Base-by-base conservation (phyloP, 1,140 invertebrate genomes). In the Stegodyphus dumicola region DNA sequence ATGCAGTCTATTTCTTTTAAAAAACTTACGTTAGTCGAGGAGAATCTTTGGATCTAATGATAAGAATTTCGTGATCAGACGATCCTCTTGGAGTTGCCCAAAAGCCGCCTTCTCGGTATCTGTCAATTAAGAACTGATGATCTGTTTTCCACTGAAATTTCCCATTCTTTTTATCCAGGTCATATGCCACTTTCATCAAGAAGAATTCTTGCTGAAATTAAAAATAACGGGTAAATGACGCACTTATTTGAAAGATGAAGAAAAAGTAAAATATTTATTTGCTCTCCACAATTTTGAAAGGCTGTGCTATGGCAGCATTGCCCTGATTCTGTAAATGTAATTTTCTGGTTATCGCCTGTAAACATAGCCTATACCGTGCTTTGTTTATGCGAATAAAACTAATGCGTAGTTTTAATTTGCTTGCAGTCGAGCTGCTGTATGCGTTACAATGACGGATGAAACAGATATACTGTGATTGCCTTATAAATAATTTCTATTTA, bases 61-160 rank as follows among this genome's bases (percentile, higher is more conserved):
- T 6, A 7, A 73, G 70, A 15, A 73, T 73, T 11, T 73, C 70
- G 49, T 51, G 33, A 17, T 73, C 51, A 6, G 70, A 73, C 33
- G 70, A 73, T 9, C 70, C 70, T n/a, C 70, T 11, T 18, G 5
- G 48, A 13, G 48, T 15, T 11, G 18, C 3, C 11, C 33, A 15
- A 52, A 73, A 73, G 11, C 7, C 70, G 11, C 52, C 48, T 13
- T 73, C 48, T n/a, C 13, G 48, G 51, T 73, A 73, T 53, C 17
- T 73, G 33, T 73, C 70, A 11, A 73, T 52, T 53, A 73, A 73
- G 70, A 73, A 73, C 18, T 73, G 48, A 11, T n/a, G 5, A 18
- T 73, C 49, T 7, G 65, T 67, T 67, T 67, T 67, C 65, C 65
- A 67, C 17, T 67, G 10, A n/a, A 67, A 67, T n/a, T 13, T 17